Evolutionary conservation across 2,113 vertebrate species (phyloP).

Genomic region (Thymallus thymallus): DNA sequence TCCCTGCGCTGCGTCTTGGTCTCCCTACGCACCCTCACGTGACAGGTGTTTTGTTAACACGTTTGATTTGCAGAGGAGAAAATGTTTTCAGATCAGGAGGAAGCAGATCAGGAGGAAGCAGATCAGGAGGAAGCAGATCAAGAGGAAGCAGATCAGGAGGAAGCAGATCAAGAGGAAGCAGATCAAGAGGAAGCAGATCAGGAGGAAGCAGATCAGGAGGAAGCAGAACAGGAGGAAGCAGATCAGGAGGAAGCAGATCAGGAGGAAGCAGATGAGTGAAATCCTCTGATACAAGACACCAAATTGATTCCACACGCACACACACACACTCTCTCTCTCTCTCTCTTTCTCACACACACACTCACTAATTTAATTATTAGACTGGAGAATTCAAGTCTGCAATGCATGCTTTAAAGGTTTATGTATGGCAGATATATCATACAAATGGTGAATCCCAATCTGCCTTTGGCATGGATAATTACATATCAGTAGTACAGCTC

Average conservation of each 20-base stretch:
- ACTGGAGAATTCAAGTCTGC: slow-evolving; percentile 44
- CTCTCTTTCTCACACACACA: slow-evolving; percentile 15
- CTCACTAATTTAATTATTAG: slow-evolving; percentile 68
- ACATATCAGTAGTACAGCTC: slow-evolving; percentile 66
- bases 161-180: slow-evolving; percentile 29
- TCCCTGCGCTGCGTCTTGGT: no score
- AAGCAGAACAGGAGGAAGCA: slow-evolving; percentile 29
- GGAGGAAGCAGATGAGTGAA: slow-evolving; percentile 26
- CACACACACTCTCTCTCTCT: not conserved
- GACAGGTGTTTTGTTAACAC: no score
- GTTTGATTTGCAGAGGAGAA: slow-evolving; percentile 22
- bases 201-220: slow-evolving; percentile 24
- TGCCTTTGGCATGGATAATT: slow-evolving; percentile 69
- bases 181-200: slow-evolving; percentile 29
- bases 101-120: slow-evolving; percentile 27
- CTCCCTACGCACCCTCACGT: no score
- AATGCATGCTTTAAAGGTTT: slow-evolving; percentile 67
- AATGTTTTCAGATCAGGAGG: no score
- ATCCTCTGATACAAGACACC: slow-evolving; percentile 42
- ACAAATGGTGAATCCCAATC: slow-evolving; percentile 61
- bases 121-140: slow-evolving; percentile 27
- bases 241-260: slow-evolving; percentile 27
- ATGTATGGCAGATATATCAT: slow-evolving; percentile 56
- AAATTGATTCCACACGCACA: slow-evolving; percentile 44
- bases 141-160: slow-evolving; percentile 28